Conservation (phyloP, 1,140 invertebrate species). For the Drosophila suzukii region DNA sequence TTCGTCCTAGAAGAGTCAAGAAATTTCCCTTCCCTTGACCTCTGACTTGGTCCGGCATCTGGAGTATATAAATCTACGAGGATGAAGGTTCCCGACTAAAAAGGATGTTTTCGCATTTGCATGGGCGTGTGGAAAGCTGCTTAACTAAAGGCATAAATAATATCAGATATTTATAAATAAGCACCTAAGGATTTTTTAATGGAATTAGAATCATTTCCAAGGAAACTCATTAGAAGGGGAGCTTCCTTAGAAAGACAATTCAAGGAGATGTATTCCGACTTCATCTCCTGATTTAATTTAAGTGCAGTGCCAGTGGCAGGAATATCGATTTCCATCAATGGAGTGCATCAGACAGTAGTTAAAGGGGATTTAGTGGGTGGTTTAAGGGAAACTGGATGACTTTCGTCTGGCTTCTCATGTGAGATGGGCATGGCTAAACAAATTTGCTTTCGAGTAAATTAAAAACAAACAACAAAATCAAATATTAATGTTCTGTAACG, state of each 20-base stretch:
- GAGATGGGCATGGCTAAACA: conserved; percentile 44
- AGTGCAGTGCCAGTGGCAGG: conserved; percentile 40
- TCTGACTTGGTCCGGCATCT: conserved; percentile 23
- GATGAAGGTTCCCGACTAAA: conserved; percentile 2
- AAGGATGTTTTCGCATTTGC: conserved; percentile 14
- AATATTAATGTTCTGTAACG: conserved; percentile 72
- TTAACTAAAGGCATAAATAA: conserved; percentile 29
- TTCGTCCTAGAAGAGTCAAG: conserved; percentile 9
- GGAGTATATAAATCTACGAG: conserved; percentile 42
- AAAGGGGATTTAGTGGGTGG: conserved; percentile 6
- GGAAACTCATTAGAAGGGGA: conserved; percentile 26
- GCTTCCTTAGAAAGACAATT: not conserved
- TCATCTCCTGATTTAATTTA: not conserved
- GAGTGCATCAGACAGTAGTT: conserved; percentile 18
- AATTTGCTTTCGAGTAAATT: conserved; percentile 72
- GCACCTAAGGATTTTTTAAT: not conserved
- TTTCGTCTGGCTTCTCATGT: conserved; percentile 20
- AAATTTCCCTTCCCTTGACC: conserved; percentile 20
- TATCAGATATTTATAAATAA: conserved; percentile 44
- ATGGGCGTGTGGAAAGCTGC: conserved; percentile 7
- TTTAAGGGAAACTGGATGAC: conserved; percentile 5
- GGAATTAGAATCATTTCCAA: not conserved
- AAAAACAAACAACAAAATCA: conserved; percentile 79
- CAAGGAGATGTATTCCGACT: not conserved
- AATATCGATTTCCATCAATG: conserved; percentile 59